Base-by-base conservation (phyloP, 2,113 vertebrate genomes). In the Sisor rabdophorus region DNA sequence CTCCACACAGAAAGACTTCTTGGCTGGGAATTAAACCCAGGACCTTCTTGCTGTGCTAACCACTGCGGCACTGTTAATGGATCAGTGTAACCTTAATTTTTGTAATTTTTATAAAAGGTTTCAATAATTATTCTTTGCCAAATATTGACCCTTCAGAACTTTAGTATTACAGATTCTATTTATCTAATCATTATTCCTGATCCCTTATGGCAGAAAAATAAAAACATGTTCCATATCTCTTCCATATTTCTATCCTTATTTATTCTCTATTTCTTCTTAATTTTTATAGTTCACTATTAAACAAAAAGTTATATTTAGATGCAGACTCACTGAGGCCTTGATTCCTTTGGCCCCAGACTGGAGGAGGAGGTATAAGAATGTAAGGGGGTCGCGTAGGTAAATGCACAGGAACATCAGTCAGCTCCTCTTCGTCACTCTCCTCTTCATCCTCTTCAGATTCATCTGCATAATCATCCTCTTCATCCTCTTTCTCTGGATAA, bases 261-360 rank as follows among this genome's bases (percentile, higher is more conserved):
- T 11, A 74, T 50, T 32, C 50, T 63, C 26, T 4, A 36, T 48
- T 77, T 44, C 3, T 50, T 44, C 36, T 32, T 52, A 55, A 22
- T 47, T 19, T 26, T 60, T 13, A 47, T 32, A 56, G 11, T 24
- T 8, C 22, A 52, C 55, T 22, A 20, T 40, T 16, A 12, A 48
- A 30, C 24, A 58, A 4, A 60, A 15, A 50, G n/a, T n/a, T n/a
- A n/a, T n/a, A 24, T 32, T 8, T 32, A 48, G 19, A 16, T 19
- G 40, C 15, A 47, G 47, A 74, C 48, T 86, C 92, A 99, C 97
- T 95, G 65, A 99, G 90, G 0, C 97, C 95, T 85, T 96, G 96
- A 88, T 97, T 96, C 86, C 92, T 93, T 84, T 96, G 94, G 55
- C 95, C 93, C 96, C 97, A 99, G 59, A 96, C 90, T 0, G 96